These are phyloP conservation scores for Vesta saturnalis DNA, from an alignment of 2,888 invertebrate genomes.

Conservation along the genomic window DNA sequence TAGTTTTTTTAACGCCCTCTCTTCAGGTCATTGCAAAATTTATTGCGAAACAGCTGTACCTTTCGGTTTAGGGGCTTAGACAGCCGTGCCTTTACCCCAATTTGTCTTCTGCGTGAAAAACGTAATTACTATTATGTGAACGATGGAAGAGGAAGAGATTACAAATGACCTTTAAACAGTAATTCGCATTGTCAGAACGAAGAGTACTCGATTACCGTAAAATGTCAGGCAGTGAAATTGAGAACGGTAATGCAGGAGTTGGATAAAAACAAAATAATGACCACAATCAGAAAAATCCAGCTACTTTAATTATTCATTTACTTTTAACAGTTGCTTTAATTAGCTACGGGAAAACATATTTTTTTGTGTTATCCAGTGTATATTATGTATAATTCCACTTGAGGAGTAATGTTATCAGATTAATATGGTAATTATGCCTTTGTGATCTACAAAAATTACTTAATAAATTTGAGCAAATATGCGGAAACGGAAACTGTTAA, in stretches of 20 bases:
- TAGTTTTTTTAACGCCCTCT: background rate
- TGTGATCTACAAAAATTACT: too few relatives aligned
- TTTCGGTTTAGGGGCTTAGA: too few relatives aligned
- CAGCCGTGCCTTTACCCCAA: too few relatives aligned
- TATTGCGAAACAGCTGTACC: too few relatives aligned
- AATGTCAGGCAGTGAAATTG: background rate
- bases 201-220: background rate
- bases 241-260: constrained; percentile 1
- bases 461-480: background rate
- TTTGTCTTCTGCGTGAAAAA: too few relatives aligned
- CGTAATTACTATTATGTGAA: too few relatives aligned
- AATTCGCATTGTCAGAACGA: background rate
- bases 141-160: background rate
- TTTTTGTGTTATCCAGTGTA: too few relatives aligned
- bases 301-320: background rate
- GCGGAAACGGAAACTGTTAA: background rate
- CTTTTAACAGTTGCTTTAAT: background rate
- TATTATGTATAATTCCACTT: background rate
- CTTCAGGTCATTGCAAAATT: too few relatives aligned
- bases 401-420: too few relatives aligned
- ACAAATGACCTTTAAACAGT: background rate
- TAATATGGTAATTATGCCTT: background rate
- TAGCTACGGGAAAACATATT: too few relatives aligned
- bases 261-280: background rate
- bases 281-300: background rate